Evolutionary conservation across 2,888 invertebrate genomes (phyloP), one percentile per base, ranked within the genome.

Genomic region (Macropis europaea): DNA sequence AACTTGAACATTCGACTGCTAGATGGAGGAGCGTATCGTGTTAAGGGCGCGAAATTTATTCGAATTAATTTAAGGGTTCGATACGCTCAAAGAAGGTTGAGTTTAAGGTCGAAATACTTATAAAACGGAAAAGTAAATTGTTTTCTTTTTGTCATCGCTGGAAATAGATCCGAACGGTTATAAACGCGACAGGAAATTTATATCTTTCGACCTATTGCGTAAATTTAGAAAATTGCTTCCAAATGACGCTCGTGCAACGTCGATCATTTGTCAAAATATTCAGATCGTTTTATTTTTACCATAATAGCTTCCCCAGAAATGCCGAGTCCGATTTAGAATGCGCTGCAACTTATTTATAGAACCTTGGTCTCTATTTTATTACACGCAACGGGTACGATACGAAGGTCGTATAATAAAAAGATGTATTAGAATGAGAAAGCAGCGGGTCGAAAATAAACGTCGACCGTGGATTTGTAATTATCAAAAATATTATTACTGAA

Each of bases 401-500:
- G 2, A 61, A 13, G 5, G 22, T 5, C 42, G 36, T 36, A 32
- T 38, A 22, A 4, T 3, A 28, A n/a, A 15, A 45, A 5, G 42
- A 11, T 24, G 17, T 54, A 30, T 5, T 19, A 4, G 2, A 3
- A 42, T 22, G 22, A 30, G 7, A n/a, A n/a, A n/a, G n/a, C n/a
- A n/a, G n/a, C n/a, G n/a, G n/a, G n/a, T 43, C 22, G 13, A n/a
- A 13, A 9, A 19, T 9, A 9, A 53, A 3, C 17, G 5, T 53
- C 17, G 1, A 42, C 13, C 0, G 4, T 15, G 1, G 22, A 24
- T 6, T 22, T 57, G 22, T 63, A 48, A 59, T 73, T 77, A 67
- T 77, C 42, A 77, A 76, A 76, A 77, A 62, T 77, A 68, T 77
- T 52, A 40, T 52, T 61, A 72, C 17, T 67, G 43, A 59, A 43